phyloP scores from a whole-genome alignment of 1,140 invertebrate species.

The Drosophila setifemur region DNA sequence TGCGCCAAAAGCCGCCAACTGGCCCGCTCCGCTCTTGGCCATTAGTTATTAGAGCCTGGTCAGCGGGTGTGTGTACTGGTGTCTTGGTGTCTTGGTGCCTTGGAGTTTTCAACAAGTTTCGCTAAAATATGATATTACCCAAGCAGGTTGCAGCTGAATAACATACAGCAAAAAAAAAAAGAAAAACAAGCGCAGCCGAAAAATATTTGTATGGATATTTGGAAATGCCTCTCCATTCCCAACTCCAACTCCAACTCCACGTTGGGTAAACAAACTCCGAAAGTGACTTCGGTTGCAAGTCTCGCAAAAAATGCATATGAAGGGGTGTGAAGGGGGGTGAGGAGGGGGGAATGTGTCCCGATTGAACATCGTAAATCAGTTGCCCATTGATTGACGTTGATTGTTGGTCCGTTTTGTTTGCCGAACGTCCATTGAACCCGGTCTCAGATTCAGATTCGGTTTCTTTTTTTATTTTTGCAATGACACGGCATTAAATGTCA shows the following conservation, averaged over 20 bases:
- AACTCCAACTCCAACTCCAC: no score
- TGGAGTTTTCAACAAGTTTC: slow-evolving; percentile 73
- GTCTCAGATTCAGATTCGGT: slow-evolving; percentile 37
- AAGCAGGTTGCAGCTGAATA: slow-evolving; percentile 64
- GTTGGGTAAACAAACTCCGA: slow-evolving; percentile 61
- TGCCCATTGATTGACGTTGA: slow-evolving; percentile 62
- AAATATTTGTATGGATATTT: slow-evolving; percentile 51
- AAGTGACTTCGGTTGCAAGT: slow-evolving; percentile 27
- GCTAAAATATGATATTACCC: slow-evolving; percentile 77
- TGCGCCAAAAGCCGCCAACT: slow-evolving; percentile 57
- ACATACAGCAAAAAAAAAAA: slow-evolving; percentile 15
- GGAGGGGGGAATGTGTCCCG: neutral
- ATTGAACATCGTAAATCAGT: slow-evolving; percentile 36
- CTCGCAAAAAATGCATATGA: slow-evolving; percentile 41
- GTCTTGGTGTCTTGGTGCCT: slow-evolving; percentile 27
- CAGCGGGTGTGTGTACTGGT: slow-evolving; percentile 32
- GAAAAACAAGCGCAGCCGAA: neutral
- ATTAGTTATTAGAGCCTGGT: slow-evolving; percentile 68
- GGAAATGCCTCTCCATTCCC: slow-evolving; percentile 57
- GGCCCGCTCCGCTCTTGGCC: slow-evolving; percentile 54
- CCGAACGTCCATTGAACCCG: slow-evolving; percentile 55
- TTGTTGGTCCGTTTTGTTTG: slow-evolving; percentile 34
- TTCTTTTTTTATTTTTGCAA: slow-evolving; percentile 8
- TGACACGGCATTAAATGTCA: slow-evolving; percentile 36
- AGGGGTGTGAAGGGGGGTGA: neutral